Conservation (phyloP, 1,140 invertebrate species). For the Drosophila truncata region DNA sequence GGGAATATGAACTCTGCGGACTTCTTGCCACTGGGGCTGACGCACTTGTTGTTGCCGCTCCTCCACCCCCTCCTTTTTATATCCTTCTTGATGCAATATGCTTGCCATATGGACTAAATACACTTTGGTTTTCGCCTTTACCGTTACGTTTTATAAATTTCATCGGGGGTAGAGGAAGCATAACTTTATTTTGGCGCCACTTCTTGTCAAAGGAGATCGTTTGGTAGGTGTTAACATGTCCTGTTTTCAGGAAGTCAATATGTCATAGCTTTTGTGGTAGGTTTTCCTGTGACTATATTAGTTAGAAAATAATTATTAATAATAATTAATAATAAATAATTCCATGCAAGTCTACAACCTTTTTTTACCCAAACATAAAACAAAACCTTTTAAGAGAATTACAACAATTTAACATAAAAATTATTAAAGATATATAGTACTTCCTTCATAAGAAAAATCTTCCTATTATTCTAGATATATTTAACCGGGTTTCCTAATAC, state of each 20-base stretch:
- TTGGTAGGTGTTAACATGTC: not conserved
- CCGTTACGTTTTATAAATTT: conserved; percentile 37
- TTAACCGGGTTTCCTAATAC: not conserved
- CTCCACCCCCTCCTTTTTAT: conserved; percentile 18
- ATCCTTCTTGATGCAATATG: conserved; percentile 66
- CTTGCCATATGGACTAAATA: conserved; percentile 75
- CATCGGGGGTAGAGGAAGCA: not conserved
- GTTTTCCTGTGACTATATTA: not conserved
- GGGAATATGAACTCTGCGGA: conserved; percentile 9
- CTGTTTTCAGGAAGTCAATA: not conserved
- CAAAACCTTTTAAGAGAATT: not conserved
- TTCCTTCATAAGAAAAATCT: too few species aligned
- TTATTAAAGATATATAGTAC: not conserved
- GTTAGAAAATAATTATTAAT: not conserved
- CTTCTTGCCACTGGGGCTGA: conserved; percentile 34
- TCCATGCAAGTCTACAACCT: not conserved
- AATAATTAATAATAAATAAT: not conserved
- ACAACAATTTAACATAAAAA: not conserved
- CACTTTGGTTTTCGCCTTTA: conserved; percentile 37
- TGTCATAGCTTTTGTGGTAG: too few species aligned
- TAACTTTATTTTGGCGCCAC: conserved; percentile 15
- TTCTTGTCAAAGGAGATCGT: not conserved
- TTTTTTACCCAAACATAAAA: not conserved
- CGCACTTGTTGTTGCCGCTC: conserved; percentile 71
- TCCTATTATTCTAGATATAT: not conserved